Base-by-base conservation (phyloP, 2,888 invertebrate species). In the Horisme vitalbata region DNA sequence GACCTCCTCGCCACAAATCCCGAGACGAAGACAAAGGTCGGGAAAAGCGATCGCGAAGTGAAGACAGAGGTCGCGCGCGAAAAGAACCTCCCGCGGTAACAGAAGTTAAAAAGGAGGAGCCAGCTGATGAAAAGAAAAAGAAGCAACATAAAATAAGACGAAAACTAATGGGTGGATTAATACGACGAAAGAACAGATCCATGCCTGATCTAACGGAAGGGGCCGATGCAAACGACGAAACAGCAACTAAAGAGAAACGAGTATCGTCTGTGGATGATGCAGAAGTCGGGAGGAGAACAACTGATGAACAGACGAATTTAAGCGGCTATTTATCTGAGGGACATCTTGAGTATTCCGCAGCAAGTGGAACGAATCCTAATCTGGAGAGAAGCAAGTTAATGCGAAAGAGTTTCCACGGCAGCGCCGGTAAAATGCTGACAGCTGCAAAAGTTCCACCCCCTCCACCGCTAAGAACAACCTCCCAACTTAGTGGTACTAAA, bases 171-270 rank as follows among this genome's bases (percentile, higher is more conserved):
- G 97, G 97, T 8, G 97, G 97, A 1, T 83, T 97, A 38, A 96
- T 97, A 38, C 92, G 95, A 50, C 90, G 97, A 18, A 97, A 97
- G 75, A 97, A 97, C 71, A 91, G 97, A 57, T 96, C 96, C 41
- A 96, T 97, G 96, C 97, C 97, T 0, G 97, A 97, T 84, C 86
- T 97, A 34, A 94, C 97, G 0, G 97, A 97, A 75, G 94, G 94
- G 0, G 94, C 93, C 34, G 91, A 91, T 57, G 92, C 84, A 6
- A 91, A 89, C 35, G 75, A 64, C 28, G 81, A 88, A 34, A 67
- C 83, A 31, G 67, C 83, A 6, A 66, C 74, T 54, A 84, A 78
- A 61, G 90, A 76, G 44, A 88, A 79, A 68, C 90, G 78, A 10
- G 83, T 76, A 32, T 84, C 84, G 10, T 92, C 93, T 0, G 92